phyloP scores from a whole-genome alignment of 2,797 vertebrate species.

The Phoxinus dragarum region DNA sequence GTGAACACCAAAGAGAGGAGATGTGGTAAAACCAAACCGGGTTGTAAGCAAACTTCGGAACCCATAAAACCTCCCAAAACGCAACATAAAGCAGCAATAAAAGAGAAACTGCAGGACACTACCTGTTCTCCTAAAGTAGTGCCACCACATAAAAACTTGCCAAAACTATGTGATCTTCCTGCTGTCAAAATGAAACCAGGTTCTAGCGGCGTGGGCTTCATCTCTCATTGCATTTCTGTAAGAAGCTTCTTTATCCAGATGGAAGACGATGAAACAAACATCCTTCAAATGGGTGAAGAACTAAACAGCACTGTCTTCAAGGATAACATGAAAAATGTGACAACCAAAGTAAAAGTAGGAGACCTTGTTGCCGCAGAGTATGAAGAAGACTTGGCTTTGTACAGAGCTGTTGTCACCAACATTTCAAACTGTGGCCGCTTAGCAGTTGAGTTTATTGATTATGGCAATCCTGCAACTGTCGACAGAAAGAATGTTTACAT shows the following conservation, averaged over 20 bases:
- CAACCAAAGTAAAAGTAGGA: slow-evolving; percentile 64
- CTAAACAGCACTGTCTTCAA: slow-evolving; percentile 72
- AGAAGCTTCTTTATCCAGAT: slow-evolving; percentile 85
- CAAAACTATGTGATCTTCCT: slow-evolving; percentile 69
- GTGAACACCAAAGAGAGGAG: not conserved
- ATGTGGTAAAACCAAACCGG: not conserved
- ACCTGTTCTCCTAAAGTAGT: not conserved
- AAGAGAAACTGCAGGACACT: not conserved
- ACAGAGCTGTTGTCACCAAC: slow-evolving; percentile 81
- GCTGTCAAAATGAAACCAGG: slow-evolving; percentile 70
- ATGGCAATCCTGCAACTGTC: slow-evolving; percentile 81
- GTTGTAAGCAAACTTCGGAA: not conserved
- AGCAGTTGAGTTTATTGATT: slow-evolving; percentile 88
- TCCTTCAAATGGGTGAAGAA: slow-evolving; percentile 77
- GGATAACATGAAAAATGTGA: slow-evolving; percentile 52
- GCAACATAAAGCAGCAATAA: not conserved
- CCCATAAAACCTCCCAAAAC: not conserved
- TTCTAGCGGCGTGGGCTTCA: slow-evolving; percentile 71
- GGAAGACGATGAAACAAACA: slow-evolving; percentile 78
- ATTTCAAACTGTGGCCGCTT: slow-evolving; percentile 60
- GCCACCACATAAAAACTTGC: slow-evolving; percentile 18
- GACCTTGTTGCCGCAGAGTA: slow-evolving; percentile 80
- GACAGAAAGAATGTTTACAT: slow-evolving; percentile 73
- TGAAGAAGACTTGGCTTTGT: slow-evolving; percentile 77
- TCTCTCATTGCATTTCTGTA: slow-evolving; percentile 75